Evolutionary conservation across 2,888 invertebrate species (phyloP), one percentile per base, ranked within the genome.

Genomic region (Pseudococcus viburni): DNA sequence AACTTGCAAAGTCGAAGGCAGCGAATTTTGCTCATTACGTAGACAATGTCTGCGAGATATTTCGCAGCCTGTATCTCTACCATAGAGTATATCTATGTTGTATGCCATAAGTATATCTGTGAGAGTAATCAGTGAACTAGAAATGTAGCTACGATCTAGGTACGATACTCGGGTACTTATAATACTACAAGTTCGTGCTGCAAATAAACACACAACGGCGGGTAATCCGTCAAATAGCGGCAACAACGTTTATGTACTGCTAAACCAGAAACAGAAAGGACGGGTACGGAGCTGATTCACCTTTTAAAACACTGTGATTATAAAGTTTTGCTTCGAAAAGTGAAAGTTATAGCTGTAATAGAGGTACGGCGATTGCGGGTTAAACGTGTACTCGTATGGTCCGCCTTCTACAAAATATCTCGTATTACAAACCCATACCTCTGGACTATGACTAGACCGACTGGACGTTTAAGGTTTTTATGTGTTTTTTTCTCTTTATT

Each of bases 261-360:
- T 51, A 85, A 39, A 85, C 51, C 51, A 51, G 85, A 42, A 64
- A 64, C 39, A 59, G 39, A 68, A 42, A 73, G 64, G 86, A 86
- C 86, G 68, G 64, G 86, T 42, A 68, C 48, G 73, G 46, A 33
- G 86, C 86, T 73, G 68, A 73, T 80, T 83, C 77, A 48, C 88
- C 80, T 88, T 88, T 64, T 55, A 88, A 88, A 87, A 48, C 46
- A 77, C 51, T 77, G 77, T 83, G 88, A 86, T 88, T 83, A 73
- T 73, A 88, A 83, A 55, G 80, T 83, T 88, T 83, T 55, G 88
- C 80, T 64, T 88, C 55, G 59, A 87, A 88, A 83, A 80, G 88
- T 83, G 88, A 83, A 64, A 77, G 59, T 88, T 83, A 80, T 42
- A 85, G 68, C 64, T 39, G 26, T 19, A 73, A 73, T 73, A 73